Conservation (phyloP, 1,140 invertebrate species). For the Samia ricini region DNA sequence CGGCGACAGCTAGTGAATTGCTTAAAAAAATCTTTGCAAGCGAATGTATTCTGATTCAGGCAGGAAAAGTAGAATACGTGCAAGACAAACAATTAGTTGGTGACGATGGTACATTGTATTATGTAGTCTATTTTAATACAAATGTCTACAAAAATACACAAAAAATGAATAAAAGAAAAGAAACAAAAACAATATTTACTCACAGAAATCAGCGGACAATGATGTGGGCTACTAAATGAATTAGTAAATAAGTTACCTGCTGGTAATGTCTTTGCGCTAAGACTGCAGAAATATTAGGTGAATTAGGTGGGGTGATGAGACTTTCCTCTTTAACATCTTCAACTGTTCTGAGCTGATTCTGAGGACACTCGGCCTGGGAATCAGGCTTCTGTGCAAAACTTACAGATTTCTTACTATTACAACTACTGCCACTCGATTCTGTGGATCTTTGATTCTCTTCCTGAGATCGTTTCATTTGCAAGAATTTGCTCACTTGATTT, state of each 20-base stretch:
- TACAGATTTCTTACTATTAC: constrained; percentile 79
- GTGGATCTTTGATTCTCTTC: constrained; percentile 81
- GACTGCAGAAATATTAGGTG: constrained; percentile 83
- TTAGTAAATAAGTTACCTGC: constrained; percentile 69
- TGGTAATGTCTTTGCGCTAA: constrained; percentile 76
- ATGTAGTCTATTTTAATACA: background rate
- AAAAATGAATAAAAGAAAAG: constrained; percentile 31
- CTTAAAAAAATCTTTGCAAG: constrained; percentile 12
- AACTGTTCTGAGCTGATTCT: constrained; percentile 50
- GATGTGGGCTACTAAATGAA: constrained; percentile 38
- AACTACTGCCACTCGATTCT: constrained; percentile 84
- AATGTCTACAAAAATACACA: constrained; percentile 7
- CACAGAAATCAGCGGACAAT: constrained; percentile 63
- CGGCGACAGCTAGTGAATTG: constrained; percentile 1
- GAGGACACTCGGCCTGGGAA: constrained; percentile 46
- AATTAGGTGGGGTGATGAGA: constrained; percentile 83
- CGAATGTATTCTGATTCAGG: constrained; percentile 4
- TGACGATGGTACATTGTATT: background rate
- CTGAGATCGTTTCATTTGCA: constrained; percentile 81
- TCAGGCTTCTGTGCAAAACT: constrained; percentile 75
- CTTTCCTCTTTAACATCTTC: constrained; percentile 66
- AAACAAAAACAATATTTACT: constrained; percentile 57
- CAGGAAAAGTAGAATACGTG: constrained; percentile 12
- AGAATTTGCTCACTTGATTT: constrained; percentile 84
- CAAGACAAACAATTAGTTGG: background rate